Percentiles rank a stretch among this genome's conserved stretches.
Conservation (phyloP, 1,140 invertebrate species). For the Octopus bimaculoides region DNA sequence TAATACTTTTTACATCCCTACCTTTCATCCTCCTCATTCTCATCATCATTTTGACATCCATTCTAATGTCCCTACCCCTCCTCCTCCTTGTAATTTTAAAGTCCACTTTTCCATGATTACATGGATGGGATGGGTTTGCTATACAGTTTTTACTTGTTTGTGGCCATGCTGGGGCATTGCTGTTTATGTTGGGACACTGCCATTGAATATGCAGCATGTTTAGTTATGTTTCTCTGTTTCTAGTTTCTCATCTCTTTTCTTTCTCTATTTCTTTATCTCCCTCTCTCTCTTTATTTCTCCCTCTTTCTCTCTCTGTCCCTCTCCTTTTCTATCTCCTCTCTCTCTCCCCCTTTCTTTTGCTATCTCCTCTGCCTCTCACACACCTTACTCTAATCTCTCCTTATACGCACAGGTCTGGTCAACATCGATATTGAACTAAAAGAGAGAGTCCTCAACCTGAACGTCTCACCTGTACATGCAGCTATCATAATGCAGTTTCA, state of each 20-base stretch:
- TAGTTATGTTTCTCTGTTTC: neutral
- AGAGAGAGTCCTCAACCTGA: constrained; percentile 74
- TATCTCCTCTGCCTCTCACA: constrained; percentile 14
- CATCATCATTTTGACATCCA: too few species aligned
- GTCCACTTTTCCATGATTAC: too few species aligned
- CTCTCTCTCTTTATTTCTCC: constrained; percentile 14
- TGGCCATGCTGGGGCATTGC: too few species aligned
- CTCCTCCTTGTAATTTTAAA: too few species aligned
- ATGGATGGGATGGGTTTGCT: too few species aligned
- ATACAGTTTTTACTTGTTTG: too few species aligned
- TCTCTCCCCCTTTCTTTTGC: neutral
- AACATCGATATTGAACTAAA: constrained; percentile 89
- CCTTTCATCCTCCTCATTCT: too few species aligned
- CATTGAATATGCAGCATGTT: too few species aligned
- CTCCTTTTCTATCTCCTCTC: neutral
- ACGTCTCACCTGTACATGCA: constrained; percentile 88
- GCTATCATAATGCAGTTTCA: constrained; percentile 94
- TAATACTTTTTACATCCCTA: too few species aligned
- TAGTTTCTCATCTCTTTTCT: neutral
- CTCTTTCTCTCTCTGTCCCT: constrained; percentile 11
- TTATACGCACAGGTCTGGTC: constrained; percentile 63
- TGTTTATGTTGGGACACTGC: too few species aligned
- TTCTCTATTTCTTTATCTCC: constrained; percentile 11
- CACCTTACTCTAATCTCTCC: neutral
- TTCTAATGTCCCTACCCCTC: too few species aligned